A percentile compares a stretch with the other conserved stretches of the same genome.
phyloP scores from a whole-genome alignment of 2,113 vertebrate genomes.

The Mastomys natalensis region DNA sequence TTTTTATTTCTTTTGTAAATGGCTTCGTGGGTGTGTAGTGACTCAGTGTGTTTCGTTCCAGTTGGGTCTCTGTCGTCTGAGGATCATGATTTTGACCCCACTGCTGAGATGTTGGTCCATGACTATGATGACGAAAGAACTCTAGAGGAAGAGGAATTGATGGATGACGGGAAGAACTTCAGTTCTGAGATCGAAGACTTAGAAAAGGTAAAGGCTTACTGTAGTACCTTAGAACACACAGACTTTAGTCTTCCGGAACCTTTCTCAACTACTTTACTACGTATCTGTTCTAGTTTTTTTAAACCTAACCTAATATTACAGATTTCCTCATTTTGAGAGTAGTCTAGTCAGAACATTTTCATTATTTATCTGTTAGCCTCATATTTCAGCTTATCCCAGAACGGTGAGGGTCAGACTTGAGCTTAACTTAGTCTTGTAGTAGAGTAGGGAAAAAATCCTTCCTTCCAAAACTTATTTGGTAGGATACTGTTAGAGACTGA shows the following conservation, averaged over 20 bases:
- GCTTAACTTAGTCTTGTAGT: not conserved
- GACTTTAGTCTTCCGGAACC: not conserved
- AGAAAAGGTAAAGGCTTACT: conserved; percentile 92
- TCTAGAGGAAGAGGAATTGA: conserved; percentile 97
- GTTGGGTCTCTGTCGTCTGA: conserved; percentile 99
- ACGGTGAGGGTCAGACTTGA: not conserved
- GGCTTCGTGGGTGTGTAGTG: not conserved
- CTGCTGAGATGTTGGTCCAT: conserved; percentile 98
- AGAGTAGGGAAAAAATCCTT: not conserved
- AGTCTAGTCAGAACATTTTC: not conserved
- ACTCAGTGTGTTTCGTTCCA: conserved; percentile 81
- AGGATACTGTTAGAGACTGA: not conserved
- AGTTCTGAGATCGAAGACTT: conserved; percentile 97
- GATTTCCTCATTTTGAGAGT: conserved; percentile 32
- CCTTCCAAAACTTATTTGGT: not conserved
- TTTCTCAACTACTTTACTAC: conserved; percentile 32
- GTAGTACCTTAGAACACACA: not conserved
- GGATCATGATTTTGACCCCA: conserved; percentile 99
- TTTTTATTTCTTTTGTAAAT: conserved; percentile 41
- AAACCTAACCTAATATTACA: not conserved
- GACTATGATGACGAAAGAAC: conserved; percentile 98
- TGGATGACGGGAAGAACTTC: conserved; percentile 95
- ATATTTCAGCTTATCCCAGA: not conserved
- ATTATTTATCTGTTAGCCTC: not conserved
- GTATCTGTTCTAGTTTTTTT: not conserved